A percentile compares a stretch with the other conserved stretches of the same genome.
Conservation (phyloP, 2,113 vertebrate species). For the Podarcis cretensis region DNA sequence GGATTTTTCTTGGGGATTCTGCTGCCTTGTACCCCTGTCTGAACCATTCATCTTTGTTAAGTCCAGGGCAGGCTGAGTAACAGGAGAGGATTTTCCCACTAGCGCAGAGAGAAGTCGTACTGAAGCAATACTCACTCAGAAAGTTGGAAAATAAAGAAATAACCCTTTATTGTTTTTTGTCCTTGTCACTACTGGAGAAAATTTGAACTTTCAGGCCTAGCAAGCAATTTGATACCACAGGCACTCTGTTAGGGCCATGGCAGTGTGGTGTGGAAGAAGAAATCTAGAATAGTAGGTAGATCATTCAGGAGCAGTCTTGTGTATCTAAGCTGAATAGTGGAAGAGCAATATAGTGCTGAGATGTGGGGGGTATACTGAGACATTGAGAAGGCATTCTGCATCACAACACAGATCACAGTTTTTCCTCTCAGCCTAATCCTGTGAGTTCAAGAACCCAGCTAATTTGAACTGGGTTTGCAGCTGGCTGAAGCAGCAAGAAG, state of each 20-base stretch:
- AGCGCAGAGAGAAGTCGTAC: neutral
- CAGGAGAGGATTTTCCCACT: conserved; percentile 22
- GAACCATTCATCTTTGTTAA: neutral
- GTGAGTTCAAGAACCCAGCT: too few species aligned
- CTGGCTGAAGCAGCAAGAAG: neutral
- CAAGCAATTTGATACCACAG: neutral
- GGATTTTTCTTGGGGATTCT: conserved; percentile 46
- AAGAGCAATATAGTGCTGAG: neutral
- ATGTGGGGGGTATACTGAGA: neutral
- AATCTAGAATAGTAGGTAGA: neutral
- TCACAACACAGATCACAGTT: neutral
- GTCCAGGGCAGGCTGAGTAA: conserved; percentile 21
- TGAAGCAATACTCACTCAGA: neutral
- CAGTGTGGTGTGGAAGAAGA: neutral
- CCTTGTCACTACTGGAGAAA: neutral
- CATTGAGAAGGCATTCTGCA: too few species aligned
- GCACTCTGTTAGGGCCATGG: neutral
- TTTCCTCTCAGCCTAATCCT: neutral
- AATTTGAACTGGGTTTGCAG: too few species aligned
- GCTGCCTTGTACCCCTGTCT: conserved; percentile 37
- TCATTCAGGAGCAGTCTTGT: neutral
- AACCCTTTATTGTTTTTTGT: neutral
- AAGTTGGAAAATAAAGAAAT: neutral
- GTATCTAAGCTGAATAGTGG: neutral
- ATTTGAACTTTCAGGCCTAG: neutral